These are phyloP conservation scores for Mylabris phalerata DNA, from an alignment of 1,140 invertebrate genomes.

Conservation along the genomic window DNA sequence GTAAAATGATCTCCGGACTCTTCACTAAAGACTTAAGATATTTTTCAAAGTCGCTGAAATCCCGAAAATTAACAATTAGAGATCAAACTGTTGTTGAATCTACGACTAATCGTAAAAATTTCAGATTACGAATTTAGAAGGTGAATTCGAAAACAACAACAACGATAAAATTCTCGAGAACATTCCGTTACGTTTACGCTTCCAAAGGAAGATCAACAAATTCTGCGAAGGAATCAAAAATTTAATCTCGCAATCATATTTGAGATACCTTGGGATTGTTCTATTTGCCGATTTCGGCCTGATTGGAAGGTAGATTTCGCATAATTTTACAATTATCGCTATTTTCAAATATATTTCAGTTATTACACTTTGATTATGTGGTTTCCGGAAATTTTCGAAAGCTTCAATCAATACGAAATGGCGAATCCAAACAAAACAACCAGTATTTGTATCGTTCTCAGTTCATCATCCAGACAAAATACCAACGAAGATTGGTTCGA, in stretches of 20 bases:
- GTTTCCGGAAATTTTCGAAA: conserved; percentile 60
- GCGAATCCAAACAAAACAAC: conserved; percentile 45
- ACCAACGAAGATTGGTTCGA: conserved; percentile 2
- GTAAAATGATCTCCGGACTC: too few species aligned
- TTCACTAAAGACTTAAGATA: too few species aligned
- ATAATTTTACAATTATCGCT: neutral
- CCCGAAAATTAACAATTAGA: too few species aligned
- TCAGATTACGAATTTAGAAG: conserved; percentile 22
- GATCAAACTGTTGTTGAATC: too few species aligned
- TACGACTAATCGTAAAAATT: neutral
- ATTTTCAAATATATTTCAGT: conserved; percentile 37
- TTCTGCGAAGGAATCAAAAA: conserved; percentile 4
- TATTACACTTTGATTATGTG: conserved; percentile 63
- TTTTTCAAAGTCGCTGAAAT: too few species aligned
- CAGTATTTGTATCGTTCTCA: conserved; percentile 52
- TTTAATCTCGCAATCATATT: conserved; percentile 45
- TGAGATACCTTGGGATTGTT: conserved; percentile 45
- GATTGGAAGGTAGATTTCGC: conserved; percentile 46
- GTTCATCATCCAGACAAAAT: conserved; percentile 8
- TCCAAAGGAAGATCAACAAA: conserved; percentile 4
- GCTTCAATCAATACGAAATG: conserved; percentile 51
- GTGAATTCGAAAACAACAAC: conserved; percentile 27
- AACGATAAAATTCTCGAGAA: neutral
- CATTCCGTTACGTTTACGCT: neutral
- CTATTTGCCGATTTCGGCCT: conserved; percentile 52